These are phyloP conservation scores for Gymnocephalus cernua DNA, from an alignment of 2,113 vertebrate genomes.

Conservation along the genomic window DNA sequence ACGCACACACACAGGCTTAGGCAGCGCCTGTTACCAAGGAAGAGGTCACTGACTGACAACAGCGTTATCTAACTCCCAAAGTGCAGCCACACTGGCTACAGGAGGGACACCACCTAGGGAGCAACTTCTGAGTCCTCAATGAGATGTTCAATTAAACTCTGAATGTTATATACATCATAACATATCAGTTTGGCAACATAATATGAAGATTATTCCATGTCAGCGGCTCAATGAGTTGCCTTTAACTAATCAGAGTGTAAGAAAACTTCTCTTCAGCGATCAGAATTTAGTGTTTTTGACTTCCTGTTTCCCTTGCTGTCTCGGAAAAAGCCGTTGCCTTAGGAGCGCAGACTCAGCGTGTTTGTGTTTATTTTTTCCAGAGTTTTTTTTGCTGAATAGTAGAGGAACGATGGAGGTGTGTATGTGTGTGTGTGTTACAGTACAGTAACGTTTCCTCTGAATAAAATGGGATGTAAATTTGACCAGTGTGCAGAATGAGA, in stretches of 20 bases:
- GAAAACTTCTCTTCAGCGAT: slow-evolving; percentile 34
- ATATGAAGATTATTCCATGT: not conserved
- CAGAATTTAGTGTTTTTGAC: slow-evolving; percentile 34
- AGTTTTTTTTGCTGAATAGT: slow-evolving; percentile 78
- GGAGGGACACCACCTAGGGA: slow-evolving; percentile 7
- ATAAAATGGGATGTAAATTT: slow-evolving; percentile 78
- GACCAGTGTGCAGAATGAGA: slow-evolving; percentile 69
- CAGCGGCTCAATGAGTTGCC: not conserved
- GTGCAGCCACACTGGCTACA: slow-evolving; percentile 20
- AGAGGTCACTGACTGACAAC: slow-evolving; percentile 73
- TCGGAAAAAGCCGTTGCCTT: slow-evolving; percentile 38
- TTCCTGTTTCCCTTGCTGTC: slow-evolving; percentile 46
- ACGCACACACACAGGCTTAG: slow-evolving; percentile 43
- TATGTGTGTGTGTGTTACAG: slow-evolving; percentile 39
- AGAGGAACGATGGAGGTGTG: slow-evolving; percentile 35
- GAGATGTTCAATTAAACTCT: slow-evolving; percentile 4
- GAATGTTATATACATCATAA: not conserved
- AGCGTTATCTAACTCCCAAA: slow-evolving; percentile 61
- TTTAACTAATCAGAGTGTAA: slow-evolving; percentile 18
- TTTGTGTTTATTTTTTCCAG: slow-evolving; percentile 52
- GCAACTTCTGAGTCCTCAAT: slow-evolving; percentile 15
- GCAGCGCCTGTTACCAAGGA: slow-evolving; percentile 55
- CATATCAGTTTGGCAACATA: not conserved
- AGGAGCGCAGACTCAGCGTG: slow-evolving; percentile 65
- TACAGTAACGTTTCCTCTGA: slow-evolving; percentile 60